Conservation (phyloP, 2,888 invertebrate genomes). For the Chymomyza fuscimana region DNA sequence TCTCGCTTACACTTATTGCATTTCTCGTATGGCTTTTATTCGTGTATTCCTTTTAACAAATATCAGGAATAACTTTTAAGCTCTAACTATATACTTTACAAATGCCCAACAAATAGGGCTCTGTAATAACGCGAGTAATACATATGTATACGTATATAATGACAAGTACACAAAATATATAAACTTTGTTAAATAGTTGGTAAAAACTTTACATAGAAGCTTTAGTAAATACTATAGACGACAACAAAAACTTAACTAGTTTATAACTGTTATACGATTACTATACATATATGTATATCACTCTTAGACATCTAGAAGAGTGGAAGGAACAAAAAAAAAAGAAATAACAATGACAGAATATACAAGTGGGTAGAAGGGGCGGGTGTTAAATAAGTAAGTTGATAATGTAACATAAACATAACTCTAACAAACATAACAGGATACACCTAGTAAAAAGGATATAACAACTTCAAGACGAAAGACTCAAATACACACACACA, state of each 20-base stretch:
- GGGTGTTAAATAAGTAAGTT: neutral
- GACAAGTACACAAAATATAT: neutral
- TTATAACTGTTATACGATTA: neutral
- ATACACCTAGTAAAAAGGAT: slow-evolving; percentile 36
- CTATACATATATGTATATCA: neutral
- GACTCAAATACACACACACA: slow-evolving; percentile 31
- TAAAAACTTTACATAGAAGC: neutral
- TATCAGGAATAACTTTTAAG: no score
- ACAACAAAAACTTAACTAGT: neutral
- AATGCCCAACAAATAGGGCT: neutral
- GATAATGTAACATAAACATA: slow-evolving; percentile 28
- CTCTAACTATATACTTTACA: neutral
- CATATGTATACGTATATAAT: neutral
- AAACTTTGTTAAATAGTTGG: neutral
- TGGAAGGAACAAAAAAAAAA: neutral
- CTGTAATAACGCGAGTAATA: neutral
- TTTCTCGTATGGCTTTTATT: no score
- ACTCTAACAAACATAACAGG: slow-evolving; percentile 1
- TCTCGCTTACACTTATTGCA: no score
- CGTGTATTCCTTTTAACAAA: neutral
- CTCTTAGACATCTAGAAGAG: neutral
- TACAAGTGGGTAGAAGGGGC: neutral
- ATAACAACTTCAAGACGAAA: slow-evolving; percentile 40
- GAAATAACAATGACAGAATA: neutral
- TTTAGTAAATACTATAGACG: neutral